A percentile compares a stretch with the other conserved stretches of the same genome.
Evolutionary conservation across 2,888 invertebrate species (phyloP).

Genomic region (Erebia ligea): DNA sequence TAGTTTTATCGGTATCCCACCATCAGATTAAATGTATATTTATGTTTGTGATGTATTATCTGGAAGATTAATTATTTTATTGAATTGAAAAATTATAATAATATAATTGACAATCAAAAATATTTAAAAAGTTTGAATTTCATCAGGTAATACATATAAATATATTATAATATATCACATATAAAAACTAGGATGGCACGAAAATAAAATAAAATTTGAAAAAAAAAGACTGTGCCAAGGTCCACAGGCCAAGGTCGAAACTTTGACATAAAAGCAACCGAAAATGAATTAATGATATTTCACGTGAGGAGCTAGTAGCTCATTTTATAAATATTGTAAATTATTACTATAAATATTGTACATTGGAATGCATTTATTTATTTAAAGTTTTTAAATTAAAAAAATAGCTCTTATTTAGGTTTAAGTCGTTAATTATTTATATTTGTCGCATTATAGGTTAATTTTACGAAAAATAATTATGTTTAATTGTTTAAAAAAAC

Average conservation of each 20-base stretch:
- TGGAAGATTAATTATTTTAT: too few species aligned
- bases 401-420: constrained; percentile 49
- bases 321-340: constrained; percentile 21
- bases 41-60: too few species aligned
- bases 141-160: too few species aligned
- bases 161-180: too few species aligned
- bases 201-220: background rate
- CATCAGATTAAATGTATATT: background rate
- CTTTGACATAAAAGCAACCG: background rate
- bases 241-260: background rate
- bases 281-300: background rate
- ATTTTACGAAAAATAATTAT: background rate
- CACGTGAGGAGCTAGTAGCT: background rate
- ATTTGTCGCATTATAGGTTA: background rate
- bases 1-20: constrained; percentile 1
- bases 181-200: too few species aligned
- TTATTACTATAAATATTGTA: constrained; percentile 49
- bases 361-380: constrained; percentile 69
- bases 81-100: too few species aligned
- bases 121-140: too few species aligned
- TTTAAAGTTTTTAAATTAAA: constrained; percentile 33
- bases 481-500: background rate
- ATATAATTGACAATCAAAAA: too few species aligned
- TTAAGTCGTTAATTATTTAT: constrained; percentile 48
- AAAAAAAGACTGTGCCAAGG: background rate